A percentile compares a stretch with the other conserved stretches of the same genome.
phyloP scores from a whole-genome alignment of 2,113 vertebrate genomes.

The Aptenodytes patagonicus region DNA sequence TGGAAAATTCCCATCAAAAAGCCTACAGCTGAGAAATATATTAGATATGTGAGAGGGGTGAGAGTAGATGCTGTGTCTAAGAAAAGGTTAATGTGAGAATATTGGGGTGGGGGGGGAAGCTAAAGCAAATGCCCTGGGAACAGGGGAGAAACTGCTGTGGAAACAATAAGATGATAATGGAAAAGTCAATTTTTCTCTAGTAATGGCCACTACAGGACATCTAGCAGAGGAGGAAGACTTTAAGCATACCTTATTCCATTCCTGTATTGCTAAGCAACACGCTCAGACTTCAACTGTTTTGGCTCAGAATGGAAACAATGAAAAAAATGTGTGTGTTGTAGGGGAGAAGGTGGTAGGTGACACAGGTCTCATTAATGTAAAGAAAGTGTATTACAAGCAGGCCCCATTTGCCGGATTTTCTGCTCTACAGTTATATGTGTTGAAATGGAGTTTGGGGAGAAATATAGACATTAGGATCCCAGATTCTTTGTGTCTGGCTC shows the following conservation, averaged over 20 bases:
- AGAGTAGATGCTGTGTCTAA: not conserved
- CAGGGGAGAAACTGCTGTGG: slow-evolving; percentile 3
- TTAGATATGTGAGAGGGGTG: not conserved
- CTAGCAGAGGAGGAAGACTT: slow-evolving; percentile 1
- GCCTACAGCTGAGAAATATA: not conserved
- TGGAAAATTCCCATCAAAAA: not conserved
- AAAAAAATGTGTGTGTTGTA: not conserved
- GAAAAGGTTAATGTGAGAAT: slow-evolving; percentile 24
- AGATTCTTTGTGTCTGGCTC: not conserved
- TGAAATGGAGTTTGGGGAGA: not conserved
- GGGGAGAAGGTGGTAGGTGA: not conserved
- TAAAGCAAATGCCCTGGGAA: not conserved
- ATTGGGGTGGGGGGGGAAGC: not conserved
- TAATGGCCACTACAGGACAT: slow-evolving; percentile 1
- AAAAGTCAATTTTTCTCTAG: slow-evolving; percentile 8
- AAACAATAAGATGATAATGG: slow-evolving; percentile 35
- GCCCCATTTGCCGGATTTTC: not conserved
- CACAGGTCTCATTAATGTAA: not conserved
- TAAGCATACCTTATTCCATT: not conserved
- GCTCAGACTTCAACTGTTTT: not conserved
- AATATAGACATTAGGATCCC: not conserved
- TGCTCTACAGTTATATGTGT: not conserved
- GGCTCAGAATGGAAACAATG: slow-evolving; percentile 5
- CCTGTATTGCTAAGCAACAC: slow-evolving; percentile 52
- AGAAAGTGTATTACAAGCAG: not conserved